Percentiles rank a stretch among this genome's conserved stretches.
phyloP scores from a whole-genome alignment of 2,888 invertebrate genomes.

The Epsilonema sp. region DNA sequence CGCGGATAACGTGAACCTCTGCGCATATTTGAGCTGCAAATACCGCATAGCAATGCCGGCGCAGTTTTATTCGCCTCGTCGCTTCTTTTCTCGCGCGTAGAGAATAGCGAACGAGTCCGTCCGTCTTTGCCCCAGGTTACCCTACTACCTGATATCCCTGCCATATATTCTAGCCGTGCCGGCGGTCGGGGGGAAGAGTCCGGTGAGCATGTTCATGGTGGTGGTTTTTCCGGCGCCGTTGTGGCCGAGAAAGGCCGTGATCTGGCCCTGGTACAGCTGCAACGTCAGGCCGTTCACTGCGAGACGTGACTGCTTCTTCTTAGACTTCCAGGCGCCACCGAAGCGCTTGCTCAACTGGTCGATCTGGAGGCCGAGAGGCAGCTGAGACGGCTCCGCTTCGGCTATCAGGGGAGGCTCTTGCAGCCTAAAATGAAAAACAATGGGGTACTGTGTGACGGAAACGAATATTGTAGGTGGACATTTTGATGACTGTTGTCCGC shows the following conservation, averaged over 20 bases:
- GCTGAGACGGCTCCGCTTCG: constrained; percentile 35
- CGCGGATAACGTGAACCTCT: no score
- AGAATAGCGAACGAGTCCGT: no score
- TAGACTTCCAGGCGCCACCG: no score
- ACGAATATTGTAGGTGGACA: no score
- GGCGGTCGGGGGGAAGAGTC: constrained; percentile 7
- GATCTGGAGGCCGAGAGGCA: constrained; percentile 48
- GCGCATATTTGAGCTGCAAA: no score
- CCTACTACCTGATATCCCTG: constrained; percentile 20
- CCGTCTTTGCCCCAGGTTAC: constrained; percentile 62
- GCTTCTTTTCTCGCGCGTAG: no score
- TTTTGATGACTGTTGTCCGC: no score
- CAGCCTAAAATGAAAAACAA: no score
- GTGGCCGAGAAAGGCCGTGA: constrained; percentile 62
- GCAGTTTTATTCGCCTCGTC: no score
- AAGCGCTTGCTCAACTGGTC: constrained; percentile 44
- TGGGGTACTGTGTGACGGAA: no score
- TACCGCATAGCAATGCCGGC: no score
- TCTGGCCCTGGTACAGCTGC: constrained; percentile 56
- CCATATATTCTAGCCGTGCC: constrained; percentile 27
- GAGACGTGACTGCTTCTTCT: constrained; percentile 19
- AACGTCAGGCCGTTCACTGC: constrained; percentile 56
- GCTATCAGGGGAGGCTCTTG: constrained; percentile 15
- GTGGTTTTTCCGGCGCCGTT: constrained; percentile 81
- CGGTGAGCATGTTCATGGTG: constrained; percentile 40